Percentiles rank a stretch among this genome's conserved stretches.
phyloP scores from a whole-genome alignment of 2,113 vertebrate genomes.

The Cyprinodon tularosa region DNA sequence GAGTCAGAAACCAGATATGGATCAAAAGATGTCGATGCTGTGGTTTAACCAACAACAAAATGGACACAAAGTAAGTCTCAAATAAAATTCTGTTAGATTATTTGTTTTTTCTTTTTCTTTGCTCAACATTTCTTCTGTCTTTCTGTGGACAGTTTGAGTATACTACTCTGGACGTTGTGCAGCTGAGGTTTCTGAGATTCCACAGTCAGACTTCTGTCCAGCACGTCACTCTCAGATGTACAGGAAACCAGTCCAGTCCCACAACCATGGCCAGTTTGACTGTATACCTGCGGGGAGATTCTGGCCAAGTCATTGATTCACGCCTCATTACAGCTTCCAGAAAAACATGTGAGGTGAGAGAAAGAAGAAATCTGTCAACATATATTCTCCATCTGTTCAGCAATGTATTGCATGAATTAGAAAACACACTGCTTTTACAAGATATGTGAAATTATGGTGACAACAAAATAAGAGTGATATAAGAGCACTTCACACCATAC shows the following conservation, averaged over 20 bases:
- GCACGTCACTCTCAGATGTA: slow-evolving; percentile 65
- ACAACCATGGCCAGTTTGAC: slow-evolving; percentile 7
- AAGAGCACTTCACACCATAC: background rate
- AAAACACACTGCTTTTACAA: background rate
- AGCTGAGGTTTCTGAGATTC: slow-evolving; percentile 79
- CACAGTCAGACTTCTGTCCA: slow-evolving; percentile 77
- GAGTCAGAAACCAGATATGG: slow-evolving; percentile 34
- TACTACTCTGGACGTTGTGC: slow-evolving; percentile 71
- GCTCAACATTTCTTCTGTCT: background rate
- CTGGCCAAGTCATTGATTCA: slow-evolving; percentile 58
- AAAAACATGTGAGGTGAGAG: slow-evolving; percentile 67
- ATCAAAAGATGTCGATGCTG: slow-evolving; percentile 13
- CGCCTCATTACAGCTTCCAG: slow-evolving; percentile 44
- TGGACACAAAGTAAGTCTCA: slow-evolving; percentile 58
- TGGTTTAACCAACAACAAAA: slow-evolving; percentile 61
- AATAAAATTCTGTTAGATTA: background rate
- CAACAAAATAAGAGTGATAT: background rate
- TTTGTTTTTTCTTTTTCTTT: background rate
- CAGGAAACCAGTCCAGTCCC: slow-evolving; percentile 10
- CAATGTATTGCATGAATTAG: background rate
- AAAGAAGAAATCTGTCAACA: background rate
- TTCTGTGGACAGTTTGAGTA: slow-evolving; percentile 72
- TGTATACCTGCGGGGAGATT: slow-evolving; percentile 72
- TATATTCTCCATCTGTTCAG: too few relatives aligned
- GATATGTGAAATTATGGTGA: background rate